Percentiles rank a stretch among this genome's conserved stretches.
Conservation (phyloP, 2,888 invertebrate species). For the Cataglyphis altisquamis region DNA sequence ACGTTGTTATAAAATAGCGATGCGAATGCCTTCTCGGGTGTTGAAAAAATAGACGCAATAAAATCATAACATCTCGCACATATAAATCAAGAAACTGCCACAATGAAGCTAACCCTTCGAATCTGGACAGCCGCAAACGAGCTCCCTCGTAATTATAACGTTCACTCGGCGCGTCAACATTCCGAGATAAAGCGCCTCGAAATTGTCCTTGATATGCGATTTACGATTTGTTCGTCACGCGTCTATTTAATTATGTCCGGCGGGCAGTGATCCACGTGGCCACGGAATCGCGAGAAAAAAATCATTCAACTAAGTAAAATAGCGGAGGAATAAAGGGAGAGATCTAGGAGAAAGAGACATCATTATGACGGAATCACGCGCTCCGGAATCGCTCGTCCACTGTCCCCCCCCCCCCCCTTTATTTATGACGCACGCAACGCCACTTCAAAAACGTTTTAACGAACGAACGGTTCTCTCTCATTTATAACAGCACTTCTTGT, state of each 20-base stretch:
- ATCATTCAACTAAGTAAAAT: constrained; percentile 37
- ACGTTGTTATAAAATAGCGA: not conserved
- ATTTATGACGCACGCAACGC: constrained; percentile 75
- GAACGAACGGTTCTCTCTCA: constrained; percentile 71
- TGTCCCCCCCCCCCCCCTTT: constrained; percentile 67
- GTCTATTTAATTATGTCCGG: constrained; percentile 48
- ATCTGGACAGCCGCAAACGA: constrained; percentile 3
- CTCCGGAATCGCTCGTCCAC: constrained; percentile 54
- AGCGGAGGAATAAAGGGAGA: constrained; percentile 1
- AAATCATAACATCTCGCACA: constrained; percentile 12
- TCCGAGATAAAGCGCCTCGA: constrained; percentile 40
- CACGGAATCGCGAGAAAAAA: constrained; percentile 33
- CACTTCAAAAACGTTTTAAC: constrained; percentile 72
- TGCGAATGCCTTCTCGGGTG: not conserved
- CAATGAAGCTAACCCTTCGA: not conserved
- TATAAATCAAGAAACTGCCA: not conserved
- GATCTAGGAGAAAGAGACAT: constrained; percentile 23
- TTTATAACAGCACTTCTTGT: constrained; percentile 69
- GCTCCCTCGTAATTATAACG: constrained; percentile 36
- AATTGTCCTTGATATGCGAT: constrained; percentile 46
- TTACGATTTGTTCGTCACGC: constrained; percentile 36
- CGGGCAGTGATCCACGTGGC: constrained; percentile 30
- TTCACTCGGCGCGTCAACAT: constrained; percentile 38
- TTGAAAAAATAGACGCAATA: constrained; percentile 7
- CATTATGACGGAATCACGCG: constrained; percentile 51